Base-by-base conservation (phyloP, 2,113 vertebrate genomes). In the Nycticryphes semicollaris region DNA sequence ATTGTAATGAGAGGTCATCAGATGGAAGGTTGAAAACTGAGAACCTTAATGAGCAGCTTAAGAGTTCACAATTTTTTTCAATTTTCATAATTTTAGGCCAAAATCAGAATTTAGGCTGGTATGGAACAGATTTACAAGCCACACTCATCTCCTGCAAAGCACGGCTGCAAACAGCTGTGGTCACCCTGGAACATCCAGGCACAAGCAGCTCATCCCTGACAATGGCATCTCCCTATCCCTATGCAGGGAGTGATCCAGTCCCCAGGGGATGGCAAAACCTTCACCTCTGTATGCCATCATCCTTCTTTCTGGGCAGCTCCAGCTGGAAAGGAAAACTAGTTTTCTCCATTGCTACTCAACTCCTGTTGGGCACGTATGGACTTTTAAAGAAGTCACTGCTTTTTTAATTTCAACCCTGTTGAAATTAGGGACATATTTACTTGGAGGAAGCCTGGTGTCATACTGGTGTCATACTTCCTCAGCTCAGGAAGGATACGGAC, bases 181-280 rank as follows among this genome's bases (percentile, higher is more conserved):
- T 35, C 39, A 37, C 10, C 8, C 3, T 6, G 31, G 66, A 84
- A 64, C 20, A 13, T 37, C 33, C 24, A 73, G 30, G 20, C 10
- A 68, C 41, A 9, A 66, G 30, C 50, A 70, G 17, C 17, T 62
- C 28, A 15, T 10, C 24, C n/a, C 12, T 20, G 33, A 77, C 37
- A 30, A 79, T 43, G 27, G 24, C 2, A 1, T 54, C 12, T 59
- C 31, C 10, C 22, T 15, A 25, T 28, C 17, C 28, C 22, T 63
- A 8, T 5, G 1, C 19, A 28, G 21, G 17, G 33, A 91, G 67
- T 41, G 10, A 57, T 0, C 1, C 45, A 21, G 16, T 1, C 2
- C 14, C 33, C 0, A 1, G 10, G 4, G 7, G 12, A 31, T 56
- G 27, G 62, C 3, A 1, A 48, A 45, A 59, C 14, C 33, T 30